Evolutionary conservation across 1,140 invertebrate species (phyloP), one percentile per base, ranked within the genome.

Genomic region (Linepithema humile): DNA sequence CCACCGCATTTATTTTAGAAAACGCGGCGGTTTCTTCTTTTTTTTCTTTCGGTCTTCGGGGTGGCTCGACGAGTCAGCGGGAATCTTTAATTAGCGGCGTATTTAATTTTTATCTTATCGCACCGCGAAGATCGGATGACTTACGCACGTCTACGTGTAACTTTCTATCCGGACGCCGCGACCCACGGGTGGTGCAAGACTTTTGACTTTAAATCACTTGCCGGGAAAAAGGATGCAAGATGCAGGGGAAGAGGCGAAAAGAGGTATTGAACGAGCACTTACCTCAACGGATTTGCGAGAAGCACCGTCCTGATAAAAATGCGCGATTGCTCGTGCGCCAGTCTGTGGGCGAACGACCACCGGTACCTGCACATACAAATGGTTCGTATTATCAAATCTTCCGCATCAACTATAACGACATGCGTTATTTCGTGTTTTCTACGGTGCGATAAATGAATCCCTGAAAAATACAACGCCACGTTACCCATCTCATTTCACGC

Each of bases 71-170:
- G 40, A 48, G 29, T 29, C 50, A 84, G 45, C 82, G 55, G 48
- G 59, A 57, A 60, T 70, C 77, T 90, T 87, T 89, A 90, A 90
- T 90, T 90, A 90, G 82, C 84, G 67, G 88, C 80, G 72, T 87
- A 87, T 88, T 90, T 82, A 85, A 67, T 40, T 45, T 85, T 80
- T 89, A 85, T 85, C 88, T 89, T 89, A 87, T 87, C 87, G 83
- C 7, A 50, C 29, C 9, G 10, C 6, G 83, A 77, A 73, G 64
- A 87, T 87, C 87, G 64, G 55, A 77, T 87, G 72, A 88, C 50
- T 88, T 82, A 87, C 75, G 77, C 17, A 64, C 65, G 82, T 38
- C 83, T 53, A 73, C 32, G 55, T 55, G 69, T 62, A 84, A 72
- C 75, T 88, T 85, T 88, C 86, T 78, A 85, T 83, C 73, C 32